Conservation (phyloP, 2,888 invertebrate species). For the Reticulitermes lucifugus region DNA sequence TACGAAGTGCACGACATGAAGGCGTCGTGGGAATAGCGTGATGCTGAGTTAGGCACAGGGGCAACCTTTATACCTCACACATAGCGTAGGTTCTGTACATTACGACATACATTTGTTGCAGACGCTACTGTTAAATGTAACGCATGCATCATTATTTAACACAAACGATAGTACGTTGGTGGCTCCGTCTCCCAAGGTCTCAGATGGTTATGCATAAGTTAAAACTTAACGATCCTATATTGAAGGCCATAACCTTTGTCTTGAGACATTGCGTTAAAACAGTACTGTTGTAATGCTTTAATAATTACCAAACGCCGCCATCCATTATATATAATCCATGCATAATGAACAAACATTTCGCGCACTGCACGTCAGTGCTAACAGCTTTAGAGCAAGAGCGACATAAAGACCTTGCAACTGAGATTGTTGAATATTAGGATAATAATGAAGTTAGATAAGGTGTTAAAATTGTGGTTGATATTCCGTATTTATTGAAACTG, state of each 20-base stretch:
- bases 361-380: not conserved
- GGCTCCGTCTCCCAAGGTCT: not conserved
- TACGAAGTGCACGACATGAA: too few species aligned
- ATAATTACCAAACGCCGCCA: constrained; percentile 3
- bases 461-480: too few species aligned
- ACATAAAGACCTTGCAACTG: not conserved
- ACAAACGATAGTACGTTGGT: not conserved
- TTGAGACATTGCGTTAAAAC: not conserved
- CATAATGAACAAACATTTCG: constrained; percentile 3
- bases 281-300: constrained; percentile 1
- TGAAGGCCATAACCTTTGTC: not conserved
- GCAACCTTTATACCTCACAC: too few species aligned
- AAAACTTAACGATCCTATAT: not conserved
- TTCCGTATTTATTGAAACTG: too few species aligned
- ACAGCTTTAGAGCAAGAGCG: not conserved
- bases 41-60: too few species aligned
- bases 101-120: too few species aligned
- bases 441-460: too few species aligned
- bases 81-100: too few species aligned
- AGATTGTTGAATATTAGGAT: too few species aligned
- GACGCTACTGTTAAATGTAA: too few species aligned
- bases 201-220: not conserved
- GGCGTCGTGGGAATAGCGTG: too few species aligned
- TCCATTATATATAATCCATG: not conserved
- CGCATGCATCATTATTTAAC: not conserved